Evolutionary conservation across 2,888 invertebrate genomes (phyloP).

Genomic region (Erebia aethiops): DNA sequence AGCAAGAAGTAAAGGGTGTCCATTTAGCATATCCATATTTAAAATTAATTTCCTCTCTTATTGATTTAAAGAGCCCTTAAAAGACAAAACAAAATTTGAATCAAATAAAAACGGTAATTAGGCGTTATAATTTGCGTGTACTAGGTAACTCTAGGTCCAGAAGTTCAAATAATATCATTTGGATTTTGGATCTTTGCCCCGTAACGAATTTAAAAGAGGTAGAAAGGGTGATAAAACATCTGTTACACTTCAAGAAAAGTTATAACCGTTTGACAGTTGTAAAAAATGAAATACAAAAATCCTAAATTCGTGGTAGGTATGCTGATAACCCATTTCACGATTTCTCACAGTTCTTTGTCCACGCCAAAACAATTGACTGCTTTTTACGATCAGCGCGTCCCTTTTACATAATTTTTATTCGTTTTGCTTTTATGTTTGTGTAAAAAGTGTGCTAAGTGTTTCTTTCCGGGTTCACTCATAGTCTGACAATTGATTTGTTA

Average conservation of each 20-base stretch:
- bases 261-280: neutral
- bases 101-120: too few species aligned
- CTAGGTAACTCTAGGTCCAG: too few species aligned
- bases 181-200: too few species aligned
- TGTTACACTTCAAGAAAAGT: too few species aligned
- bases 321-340: constrained; percentile 17
- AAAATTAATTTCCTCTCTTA: too few species aligned
- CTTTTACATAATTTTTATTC: constrained; percentile 10
- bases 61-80: too few species aligned
- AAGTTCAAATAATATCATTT: too few species aligned
- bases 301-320: neutral
- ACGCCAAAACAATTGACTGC: constrained; percentile 20
- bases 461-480: constrained; percentile 44
- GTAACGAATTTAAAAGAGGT: too few species aligned
- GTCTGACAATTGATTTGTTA: constrained; percentile 34
- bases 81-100: too few species aligned
- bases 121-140: too few species aligned
- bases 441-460: constrained; percentile 41
- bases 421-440: constrained; percentile 12
- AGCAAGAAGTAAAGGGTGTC: neutral
- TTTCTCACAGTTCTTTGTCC: constrained; percentile 25
- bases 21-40: too few species aligned
- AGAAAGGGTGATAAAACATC: too few species aligned
- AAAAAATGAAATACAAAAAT: constrained; percentile 2
- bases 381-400: constrained; percentile 27